Evolutionary conservation across 2,797 vertebrate genomes (phyloP).

Genomic region (Pseudotriccus pelzelni): DNA sequence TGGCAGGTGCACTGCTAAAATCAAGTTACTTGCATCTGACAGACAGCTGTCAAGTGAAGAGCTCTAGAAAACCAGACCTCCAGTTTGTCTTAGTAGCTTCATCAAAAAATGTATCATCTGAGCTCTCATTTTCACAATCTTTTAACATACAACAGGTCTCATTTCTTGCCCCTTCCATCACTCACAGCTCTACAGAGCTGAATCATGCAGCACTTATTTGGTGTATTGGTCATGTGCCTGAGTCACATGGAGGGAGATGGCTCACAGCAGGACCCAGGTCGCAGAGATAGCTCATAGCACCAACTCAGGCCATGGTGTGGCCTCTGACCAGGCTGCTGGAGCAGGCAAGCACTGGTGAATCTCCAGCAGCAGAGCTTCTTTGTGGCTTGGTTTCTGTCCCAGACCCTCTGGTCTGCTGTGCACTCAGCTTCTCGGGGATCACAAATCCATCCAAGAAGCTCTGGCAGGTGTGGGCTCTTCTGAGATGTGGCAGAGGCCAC

Average conservation of each 20-base stretch:
- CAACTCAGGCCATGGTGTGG: fast-evolving
- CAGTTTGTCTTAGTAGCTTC: neutral
- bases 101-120: neutral
- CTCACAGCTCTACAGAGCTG: neutral
- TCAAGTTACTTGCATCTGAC: neutral
- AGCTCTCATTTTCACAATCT: neutral
- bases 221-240: neutral
- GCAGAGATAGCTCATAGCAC: neutral
- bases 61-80: neutral
- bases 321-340: neutral
- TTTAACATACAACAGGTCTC: neutral
- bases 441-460: neutral
- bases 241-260: neutral
- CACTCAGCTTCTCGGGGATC: neutral
- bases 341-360: neutral
- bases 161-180: neutral
- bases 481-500: neutral
- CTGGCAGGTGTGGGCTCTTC: neutral
- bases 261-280: neutral
- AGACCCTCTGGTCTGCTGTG: neutral
- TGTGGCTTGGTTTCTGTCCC: neutral
- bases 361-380: neutral
- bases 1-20: slow-evolving; percentile 8
- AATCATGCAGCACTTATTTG: neutral
- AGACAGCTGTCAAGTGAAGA: slow-evolving; percentile 23